Conservation (phyloP, 2,888 invertebrate genomes). For the Clusia tigrina region DNA sequence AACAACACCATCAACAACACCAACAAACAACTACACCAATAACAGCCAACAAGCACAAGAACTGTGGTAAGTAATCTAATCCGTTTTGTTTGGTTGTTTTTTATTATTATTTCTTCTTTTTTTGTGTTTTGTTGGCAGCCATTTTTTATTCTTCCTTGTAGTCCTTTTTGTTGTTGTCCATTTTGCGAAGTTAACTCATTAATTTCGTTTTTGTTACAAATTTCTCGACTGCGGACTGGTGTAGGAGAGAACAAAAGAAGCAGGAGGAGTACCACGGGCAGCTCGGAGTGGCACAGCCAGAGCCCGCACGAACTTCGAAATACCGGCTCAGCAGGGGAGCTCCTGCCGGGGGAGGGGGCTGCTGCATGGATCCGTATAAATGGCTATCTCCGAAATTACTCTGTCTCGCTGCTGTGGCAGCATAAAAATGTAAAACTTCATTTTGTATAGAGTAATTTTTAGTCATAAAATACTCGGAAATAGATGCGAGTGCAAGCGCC, state of each 20-base stretch:
- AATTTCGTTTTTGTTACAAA: background rate
- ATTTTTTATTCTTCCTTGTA: background rate
- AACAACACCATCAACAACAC: background rate
- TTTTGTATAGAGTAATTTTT: background rate
- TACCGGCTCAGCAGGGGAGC: too few species aligned
- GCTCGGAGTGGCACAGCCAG: too few species aligned
- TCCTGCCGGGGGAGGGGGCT: too few species aligned
- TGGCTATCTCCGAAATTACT: background rate
- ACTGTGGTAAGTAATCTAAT: background rate
- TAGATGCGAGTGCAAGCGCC: too few species aligned
- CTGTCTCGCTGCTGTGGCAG: background rate
- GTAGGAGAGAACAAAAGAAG: background rate
- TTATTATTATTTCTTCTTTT: background rate
- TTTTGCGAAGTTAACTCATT: background rate
- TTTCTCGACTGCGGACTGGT: background rate
- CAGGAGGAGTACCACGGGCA: too few species aligned
- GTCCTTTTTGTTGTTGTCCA: background rate
- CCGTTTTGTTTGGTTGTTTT: background rate
- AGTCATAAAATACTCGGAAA: background rate
- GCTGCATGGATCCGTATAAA: too few species aligned
- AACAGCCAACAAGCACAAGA: too few species aligned
- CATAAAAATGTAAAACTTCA: slow-evolving; percentile 7
- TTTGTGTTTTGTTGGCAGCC: background rate
- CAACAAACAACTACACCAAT: background rate
- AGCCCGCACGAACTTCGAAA: too few species aligned